phyloP scores from a whole-genome alignment of 2,888 invertebrate genomes.

The Tenthredo notha region DNA sequence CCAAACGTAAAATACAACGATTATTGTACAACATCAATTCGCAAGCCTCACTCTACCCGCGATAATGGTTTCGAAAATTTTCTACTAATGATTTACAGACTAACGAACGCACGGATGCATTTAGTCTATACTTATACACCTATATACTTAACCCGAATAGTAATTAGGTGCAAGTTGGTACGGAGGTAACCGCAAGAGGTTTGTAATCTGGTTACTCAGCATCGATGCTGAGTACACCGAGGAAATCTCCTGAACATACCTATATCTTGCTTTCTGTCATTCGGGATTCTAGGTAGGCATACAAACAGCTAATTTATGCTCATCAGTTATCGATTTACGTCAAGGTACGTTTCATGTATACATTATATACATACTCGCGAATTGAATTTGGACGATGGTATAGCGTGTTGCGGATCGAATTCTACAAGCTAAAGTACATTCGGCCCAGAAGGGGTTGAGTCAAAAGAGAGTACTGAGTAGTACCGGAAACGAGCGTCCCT shows the following conservation, averaged over 20 bases:
- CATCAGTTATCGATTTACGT: neutral
- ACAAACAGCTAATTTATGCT: neutral
- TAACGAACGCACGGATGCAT: constrained; percentile 25
- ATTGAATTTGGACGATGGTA: too few relatives aligned
- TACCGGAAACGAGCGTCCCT: constrained; percentile 35
- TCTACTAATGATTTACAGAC: neutral
- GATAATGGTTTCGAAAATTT: neutral
- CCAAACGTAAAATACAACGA: neutral
- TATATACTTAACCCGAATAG: constrained; percentile 26
- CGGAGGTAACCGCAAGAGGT: constrained; percentile 30
- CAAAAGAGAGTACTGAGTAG: constrained; percentile 6
- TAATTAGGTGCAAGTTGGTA: constrained; percentile 17
- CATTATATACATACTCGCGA: neutral
- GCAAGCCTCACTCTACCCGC: neutral
- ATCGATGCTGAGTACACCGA: neutral
- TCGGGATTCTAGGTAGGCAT: neutral
- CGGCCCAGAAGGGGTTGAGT: neutral
- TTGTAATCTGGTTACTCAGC: constrained; percentile 42
- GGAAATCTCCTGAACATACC: neutral
- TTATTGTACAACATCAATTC: neutral
- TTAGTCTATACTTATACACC: neutral
- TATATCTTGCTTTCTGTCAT: neutral
- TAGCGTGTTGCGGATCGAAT: neutral
- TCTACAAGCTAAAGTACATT: neutral
- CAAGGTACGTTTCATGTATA: neutral